Conservation (phyloP, 2,888 invertebrate species). For the Sinhomidia bicolor region DNA sequence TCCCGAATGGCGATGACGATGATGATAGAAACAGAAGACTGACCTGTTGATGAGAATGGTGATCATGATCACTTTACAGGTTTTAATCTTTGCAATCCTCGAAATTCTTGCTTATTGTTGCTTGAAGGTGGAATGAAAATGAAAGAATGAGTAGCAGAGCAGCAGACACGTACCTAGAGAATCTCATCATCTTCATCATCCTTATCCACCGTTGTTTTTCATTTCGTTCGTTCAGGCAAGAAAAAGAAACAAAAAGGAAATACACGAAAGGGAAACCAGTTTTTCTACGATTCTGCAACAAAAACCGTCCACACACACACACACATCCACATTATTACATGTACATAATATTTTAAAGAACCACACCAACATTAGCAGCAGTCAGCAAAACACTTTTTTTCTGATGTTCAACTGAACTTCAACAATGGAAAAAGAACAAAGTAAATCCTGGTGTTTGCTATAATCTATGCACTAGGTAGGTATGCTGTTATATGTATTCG, state of each 20-base stretch:
- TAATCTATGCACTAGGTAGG: slow-evolving; percentile 45
- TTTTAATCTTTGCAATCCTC: slow-evolving; percentile 30
- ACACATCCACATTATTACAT: not conserved
- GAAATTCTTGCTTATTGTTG: slow-evolving; percentile 33
- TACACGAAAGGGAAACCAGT: slow-evolving; percentile 70
- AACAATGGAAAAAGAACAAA: slow-evolving; percentile 39
- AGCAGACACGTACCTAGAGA: slow-evolving; percentile 42
- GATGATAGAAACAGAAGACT: slow-evolving; percentile 38
- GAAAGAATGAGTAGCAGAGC: not conserved
- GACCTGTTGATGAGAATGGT: slow-evolving; percentile 53
- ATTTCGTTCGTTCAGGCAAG: slow-evolving; percentile 20
- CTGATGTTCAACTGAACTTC: not conserved
- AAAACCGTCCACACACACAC: slow-evolving; percentile 49
- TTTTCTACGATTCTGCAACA: slow-evolving; percentile 63
- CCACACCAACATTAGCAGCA: not conserved
- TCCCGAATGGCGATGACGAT: slow-evolving; percentile 2
- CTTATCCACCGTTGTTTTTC: slow-evolving; percentile 48
- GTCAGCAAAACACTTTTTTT: slow-evolving; percentile 17
- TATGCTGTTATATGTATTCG: slow-evolving; percentile 22
- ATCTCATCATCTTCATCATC: slow-evolving; percentile 22
- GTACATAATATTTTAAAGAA: too few species aligned
- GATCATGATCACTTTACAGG: slow-evolving; percentile 21
- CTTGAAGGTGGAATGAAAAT: slow-evolving; percentile 32
- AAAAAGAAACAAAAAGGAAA: slow-evolving; percentile 50
- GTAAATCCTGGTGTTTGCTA: slow-evolving; percentile 34